Evolutionary conservation across 2,797 vertebrate genomes (phyloP).

Genomic region (Pelochelys cantorii): DNA sequence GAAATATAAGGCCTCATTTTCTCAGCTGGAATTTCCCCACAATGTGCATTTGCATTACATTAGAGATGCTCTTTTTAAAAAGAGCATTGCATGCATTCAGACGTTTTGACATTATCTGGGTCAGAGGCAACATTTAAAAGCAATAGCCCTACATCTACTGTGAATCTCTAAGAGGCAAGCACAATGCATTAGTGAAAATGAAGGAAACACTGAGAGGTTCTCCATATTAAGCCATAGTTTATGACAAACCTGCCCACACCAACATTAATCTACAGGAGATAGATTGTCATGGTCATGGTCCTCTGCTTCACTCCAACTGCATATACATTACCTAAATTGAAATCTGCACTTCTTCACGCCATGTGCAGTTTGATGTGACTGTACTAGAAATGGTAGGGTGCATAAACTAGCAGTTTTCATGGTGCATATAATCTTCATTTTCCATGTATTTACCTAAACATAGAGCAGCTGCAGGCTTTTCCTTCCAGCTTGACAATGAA

Average conservation of each 20-base stretch:
- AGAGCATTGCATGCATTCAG: slow-evolving; percentile 74
- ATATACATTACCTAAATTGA: slow-evolving; percentile 81
- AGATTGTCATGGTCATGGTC: slow-evolving; percentile 78
- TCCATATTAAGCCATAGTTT: slow-evolving; percentile 76
- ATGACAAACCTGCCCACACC: slow-evolving; percentile 79
- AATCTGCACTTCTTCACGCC: slow-evolving; percentile 76
- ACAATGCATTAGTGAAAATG: slow-evolving; percentile 74
- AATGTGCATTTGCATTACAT: slow-evolving; percentile 85
- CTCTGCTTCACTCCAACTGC: slow-evolving; percentile 70
- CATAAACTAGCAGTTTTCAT: slow-evolving; percentile 67
- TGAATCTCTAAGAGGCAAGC: slow-evolving; percentile 69
- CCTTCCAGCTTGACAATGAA: slow-evolving; percentile 76
- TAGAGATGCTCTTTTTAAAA: slow-evolving; percentile 82
- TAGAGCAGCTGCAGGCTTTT: slow-evolving; percentile 74
- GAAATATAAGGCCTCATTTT: slow-evolving; percentile 85
- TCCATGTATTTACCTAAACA: slow-evolving; percentile 72
- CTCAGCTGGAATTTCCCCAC: slow-evolving; percentile 85
- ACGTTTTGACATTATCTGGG: slow-evolving; percentile 83
- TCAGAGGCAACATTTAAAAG: slow-evolving; percentile 83
- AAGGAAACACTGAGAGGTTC: slow-evolving; percentile 51
- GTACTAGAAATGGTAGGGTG: slow-evolving; percentile 64
- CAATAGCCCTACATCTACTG: slow-evolving; percentile 68
- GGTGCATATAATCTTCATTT: slow-evolving; percentile 67
- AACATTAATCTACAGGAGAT: slow-evolving; percentile 81
- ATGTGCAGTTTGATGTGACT: slow-evolving; percentile 68